Percentiles rank a stretch among this genome's conserved stretches.
Evolutionary conservation across 1,140 invertebrate genomes (phyloP).

Genomic region (Lordiphosa mommai): DNA sequence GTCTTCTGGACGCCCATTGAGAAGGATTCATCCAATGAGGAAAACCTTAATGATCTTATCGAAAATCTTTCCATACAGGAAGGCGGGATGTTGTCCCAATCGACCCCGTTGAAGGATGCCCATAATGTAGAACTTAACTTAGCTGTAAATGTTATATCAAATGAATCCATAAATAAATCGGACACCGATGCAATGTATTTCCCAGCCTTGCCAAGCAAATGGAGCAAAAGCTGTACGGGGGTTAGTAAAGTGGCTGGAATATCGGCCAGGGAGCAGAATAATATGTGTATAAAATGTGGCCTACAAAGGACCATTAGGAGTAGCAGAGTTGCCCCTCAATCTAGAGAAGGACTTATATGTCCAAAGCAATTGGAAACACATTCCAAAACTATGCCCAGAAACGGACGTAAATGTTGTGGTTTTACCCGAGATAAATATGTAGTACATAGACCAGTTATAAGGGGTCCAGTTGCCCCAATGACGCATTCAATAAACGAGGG

Average conservation of each 20-base stretch:
- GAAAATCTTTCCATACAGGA: neutral
- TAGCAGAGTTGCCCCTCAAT: too few species aligned
- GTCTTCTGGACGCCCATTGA: constrained; percentile 12
- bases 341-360: too few species aligned
- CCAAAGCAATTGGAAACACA: too few species aligned
- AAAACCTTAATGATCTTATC: too few species aligned
- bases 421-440: too few species aligned
- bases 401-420: too few species aligned
- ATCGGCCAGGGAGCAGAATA: neutral
- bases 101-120: too few species aligned
- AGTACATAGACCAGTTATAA: too few species aligned
- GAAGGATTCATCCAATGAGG: neutral
- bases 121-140: neutral
- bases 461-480: too few species aligned
- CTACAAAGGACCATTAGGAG: neutral
- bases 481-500: too few species aligned
- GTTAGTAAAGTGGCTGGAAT: neutral
- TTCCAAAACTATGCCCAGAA: too few species aligned
- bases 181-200: neutral
- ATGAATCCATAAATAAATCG: neutral
- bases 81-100: neutral
- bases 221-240: neutral
- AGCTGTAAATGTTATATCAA: neutral
- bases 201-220: neutral
- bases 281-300: constrained; percentile 1